Evolutionary conservation across 2,113 vertebrate species (phyloP).

Genomic region (Myxocyprinus asiaticus): DNA sequence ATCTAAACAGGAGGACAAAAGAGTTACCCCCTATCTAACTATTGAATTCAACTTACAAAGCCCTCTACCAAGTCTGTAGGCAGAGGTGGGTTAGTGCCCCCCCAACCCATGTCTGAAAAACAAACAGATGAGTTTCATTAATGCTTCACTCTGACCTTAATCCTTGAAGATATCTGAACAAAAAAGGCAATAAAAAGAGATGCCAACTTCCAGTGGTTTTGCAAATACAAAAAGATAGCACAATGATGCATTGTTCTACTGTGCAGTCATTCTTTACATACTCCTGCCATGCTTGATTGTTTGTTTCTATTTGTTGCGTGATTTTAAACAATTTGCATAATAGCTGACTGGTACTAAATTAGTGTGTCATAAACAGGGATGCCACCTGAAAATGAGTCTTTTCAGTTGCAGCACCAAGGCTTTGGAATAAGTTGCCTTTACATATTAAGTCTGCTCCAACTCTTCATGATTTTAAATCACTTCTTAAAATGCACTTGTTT

Average conservation of each 20-base stretch:
- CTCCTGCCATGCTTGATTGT: not conserved
- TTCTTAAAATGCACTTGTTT: too few relatives aligned
- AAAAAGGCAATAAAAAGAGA: not conserved
- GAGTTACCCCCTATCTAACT: too few relatives aligned
- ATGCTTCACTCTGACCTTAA: constrained; percentile 35
- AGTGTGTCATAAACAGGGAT: constrained; percentile 32
- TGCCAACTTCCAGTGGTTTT: constrained; percentile 56
- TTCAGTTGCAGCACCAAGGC: too few relatives aligned
- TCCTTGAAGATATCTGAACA: constrained; percentile 45
- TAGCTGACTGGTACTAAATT: constrained; percentile 15
- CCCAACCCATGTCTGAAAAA: constrained; percentile 13
- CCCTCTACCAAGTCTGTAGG: too few relatives aligned
- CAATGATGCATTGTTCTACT: constrained; percentile 43
- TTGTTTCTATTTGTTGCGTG: constrained; percentile 35
- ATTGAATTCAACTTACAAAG: too few relatives aligned
- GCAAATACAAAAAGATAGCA: constrained; percentile 41
- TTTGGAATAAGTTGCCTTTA: too few relatives aligned
- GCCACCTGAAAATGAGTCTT: too few relatives aligned
- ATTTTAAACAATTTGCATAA: constrained; percentile 17
- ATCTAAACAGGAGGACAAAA: too few relatives aligned
- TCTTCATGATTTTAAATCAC: too few relatives aligned
- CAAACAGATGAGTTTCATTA: constrained; percentile 58
- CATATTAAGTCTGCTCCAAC: too few relatives aligned
- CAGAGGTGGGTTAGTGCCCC: too few relatives aligned
- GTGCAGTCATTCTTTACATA: constrained; percentile 38